A percentile compares a stretch with the other conserved stretches of the same genome.
Conservation (phyloP, 2,797 vertebrate genomes). For the Sphenodon punctatus region DNA sequence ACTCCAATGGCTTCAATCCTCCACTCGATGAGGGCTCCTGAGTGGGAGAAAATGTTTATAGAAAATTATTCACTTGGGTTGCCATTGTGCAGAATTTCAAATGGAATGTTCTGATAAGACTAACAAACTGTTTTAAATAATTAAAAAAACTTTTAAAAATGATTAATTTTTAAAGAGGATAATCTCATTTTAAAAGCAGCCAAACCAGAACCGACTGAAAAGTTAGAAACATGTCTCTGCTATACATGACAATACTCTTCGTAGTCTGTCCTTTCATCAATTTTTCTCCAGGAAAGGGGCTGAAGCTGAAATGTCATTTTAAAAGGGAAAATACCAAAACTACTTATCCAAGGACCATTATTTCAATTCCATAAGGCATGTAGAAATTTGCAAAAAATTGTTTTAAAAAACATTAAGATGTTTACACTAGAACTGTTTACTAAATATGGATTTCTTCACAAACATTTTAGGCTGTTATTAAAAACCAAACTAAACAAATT, state of each 20-base stretch:
- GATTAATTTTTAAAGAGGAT: neutral
- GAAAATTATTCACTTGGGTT: neutral
- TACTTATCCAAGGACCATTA: neutral
- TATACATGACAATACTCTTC: neutral
- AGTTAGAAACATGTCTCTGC: neutral
- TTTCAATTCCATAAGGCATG: accelerated
- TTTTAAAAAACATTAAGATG: neutral
- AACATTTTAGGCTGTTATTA: neutral
- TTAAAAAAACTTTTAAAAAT: neutral
- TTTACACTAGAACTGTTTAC: neutral
- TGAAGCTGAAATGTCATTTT: neutral
- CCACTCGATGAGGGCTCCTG: slow-evolving; percentile 48
- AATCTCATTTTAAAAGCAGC: neutral
- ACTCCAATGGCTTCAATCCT: neutral
- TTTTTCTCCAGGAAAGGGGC: neutral
- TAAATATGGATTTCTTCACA: neutral
- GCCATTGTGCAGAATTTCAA: neutral
- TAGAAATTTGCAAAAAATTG: neutral
- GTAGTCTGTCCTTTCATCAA: neutral
- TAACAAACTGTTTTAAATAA: neutral
- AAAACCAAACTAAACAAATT: no score
- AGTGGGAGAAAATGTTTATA: neutral
- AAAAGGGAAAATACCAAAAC: neutral
- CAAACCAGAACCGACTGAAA: neutral
- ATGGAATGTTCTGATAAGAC: neutral